A percentile compares a stretch with the other conserved stretches of the same genome.
Evolutionary conservation across 2,797 vertebrate genomes (phyloP).

Genomic region (Neosilurus hyrtlii): DNA sequence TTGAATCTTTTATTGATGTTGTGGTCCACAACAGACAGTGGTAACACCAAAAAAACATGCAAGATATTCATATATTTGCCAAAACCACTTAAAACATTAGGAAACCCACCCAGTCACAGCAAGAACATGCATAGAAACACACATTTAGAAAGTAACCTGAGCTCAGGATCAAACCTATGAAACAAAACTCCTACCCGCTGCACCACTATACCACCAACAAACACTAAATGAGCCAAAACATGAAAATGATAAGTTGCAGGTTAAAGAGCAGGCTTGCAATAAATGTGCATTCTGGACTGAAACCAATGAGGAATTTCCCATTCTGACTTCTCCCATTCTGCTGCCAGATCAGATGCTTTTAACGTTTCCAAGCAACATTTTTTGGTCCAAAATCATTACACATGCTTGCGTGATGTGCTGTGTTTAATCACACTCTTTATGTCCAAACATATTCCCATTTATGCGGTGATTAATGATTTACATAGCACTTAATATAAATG

Average conservation of each 20-base stretch:
- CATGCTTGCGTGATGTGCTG: slow-evolving; percentile 13
- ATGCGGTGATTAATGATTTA: slow-evolving; percentile 5
- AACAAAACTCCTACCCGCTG: not conserved
- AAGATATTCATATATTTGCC: not conserved
- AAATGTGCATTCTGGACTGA: not conserved
- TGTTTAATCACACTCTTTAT: slow-evolving; percentile 8
- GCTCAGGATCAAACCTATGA: not conserved
- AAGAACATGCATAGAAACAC: not conserved
- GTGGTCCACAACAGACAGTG: not conserved
- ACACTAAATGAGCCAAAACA: not conserved
- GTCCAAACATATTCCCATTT: slow-evolving; percentile 1
- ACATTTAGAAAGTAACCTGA: not conserved
- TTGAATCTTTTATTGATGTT: not conserved
- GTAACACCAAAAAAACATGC: not conserved
- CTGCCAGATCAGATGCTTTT: slow-evolving; percentile 20
- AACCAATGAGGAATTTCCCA: slow-evolving; percentile 22
- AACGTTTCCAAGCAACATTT: slow-evolving; percentile 10
- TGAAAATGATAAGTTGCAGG: not conserved
- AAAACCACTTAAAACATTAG: not conserved
- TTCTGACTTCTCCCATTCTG: not conserved
- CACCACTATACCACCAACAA: not conserved
- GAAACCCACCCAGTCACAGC: not conserved
- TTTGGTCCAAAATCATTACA: slow-evolving; percentile 14
- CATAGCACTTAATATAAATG: slow-evolving; percentile 3
- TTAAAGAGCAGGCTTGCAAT: not conserved